Conservation (phyloP, 1,140 invertebrate genomes). For the Apocrypta bakeri region DNA sequence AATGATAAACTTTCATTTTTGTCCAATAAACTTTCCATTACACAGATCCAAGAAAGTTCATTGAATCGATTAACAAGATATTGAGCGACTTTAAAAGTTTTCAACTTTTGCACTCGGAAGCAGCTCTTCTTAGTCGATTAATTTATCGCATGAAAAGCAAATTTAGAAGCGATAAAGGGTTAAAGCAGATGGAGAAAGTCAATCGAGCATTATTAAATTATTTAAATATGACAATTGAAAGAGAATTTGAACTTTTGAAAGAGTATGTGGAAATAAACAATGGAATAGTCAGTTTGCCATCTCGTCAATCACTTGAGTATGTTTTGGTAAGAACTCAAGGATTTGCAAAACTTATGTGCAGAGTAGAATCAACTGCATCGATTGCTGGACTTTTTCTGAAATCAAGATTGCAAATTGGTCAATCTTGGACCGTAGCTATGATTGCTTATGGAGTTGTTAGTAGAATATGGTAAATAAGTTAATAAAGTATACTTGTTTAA, state of each 20-base stretch:
- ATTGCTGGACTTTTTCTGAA: constrained; percentile 74
- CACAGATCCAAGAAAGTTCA: constrained; percentile 59
- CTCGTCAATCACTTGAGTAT: constrained; percentile 77
- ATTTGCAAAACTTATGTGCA: constrained; percentile 76
- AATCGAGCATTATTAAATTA: constrained; percentile 76
- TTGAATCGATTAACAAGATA: constrained; percentile 55
- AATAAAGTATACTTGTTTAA: neutral
- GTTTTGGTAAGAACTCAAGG: constrained; percentile 75
- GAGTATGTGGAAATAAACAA: constrained; percentile 66
- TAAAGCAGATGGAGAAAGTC: constrained; percentile 76
- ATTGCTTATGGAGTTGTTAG: constrained; percentile 76
- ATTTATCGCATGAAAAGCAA: constrained; percentile 79
- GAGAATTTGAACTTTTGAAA: constrained; percentile 66
- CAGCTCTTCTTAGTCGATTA: constrained; percentile 75
- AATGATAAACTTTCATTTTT: constrained; percentile 31
- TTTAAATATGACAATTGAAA: constrained; percentile 70
- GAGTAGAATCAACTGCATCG: constrained; percentile 72
- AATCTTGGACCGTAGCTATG: constrained; percentile 75
- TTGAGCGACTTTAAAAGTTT: constrained; percentile 72
- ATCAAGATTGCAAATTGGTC: constrained; percentile 74
- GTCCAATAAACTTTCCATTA: constrained; percentile 1
- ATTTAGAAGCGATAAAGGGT: constrained; percentile 77
- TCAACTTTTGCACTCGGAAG: constrained; percentile 74
- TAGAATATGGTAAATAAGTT: constrained; percentile 75
- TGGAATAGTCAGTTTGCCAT: constrained; percentile 70